Conservation (phyloP, 2,113 vertebrate species). For the Fregata magnificens region DNA sequence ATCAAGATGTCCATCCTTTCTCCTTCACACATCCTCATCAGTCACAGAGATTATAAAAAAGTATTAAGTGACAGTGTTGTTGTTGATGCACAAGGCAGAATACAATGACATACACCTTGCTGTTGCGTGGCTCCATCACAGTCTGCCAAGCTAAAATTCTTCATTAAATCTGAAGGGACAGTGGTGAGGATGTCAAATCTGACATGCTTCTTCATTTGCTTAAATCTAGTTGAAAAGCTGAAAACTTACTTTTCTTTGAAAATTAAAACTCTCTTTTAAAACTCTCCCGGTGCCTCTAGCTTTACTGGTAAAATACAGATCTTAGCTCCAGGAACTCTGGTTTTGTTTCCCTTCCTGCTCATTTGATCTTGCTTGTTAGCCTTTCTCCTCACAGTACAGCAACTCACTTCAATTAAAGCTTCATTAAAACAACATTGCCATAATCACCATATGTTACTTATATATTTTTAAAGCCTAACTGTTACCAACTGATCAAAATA, state of each 20-base stretch:
- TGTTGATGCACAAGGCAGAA: background rate
- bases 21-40: background rate
- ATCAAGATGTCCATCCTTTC: background rate
- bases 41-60: background rate
- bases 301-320: background rate
- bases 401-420: slow-evolving; percentile 39
- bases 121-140: background rate
- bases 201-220: background rate
- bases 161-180: background rate
- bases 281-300: background rate
- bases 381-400: slow-evolving; percentile 3
- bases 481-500: slow-evolving; percentile 35
- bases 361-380: slow-evolving; percentile 4
- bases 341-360: background rate
- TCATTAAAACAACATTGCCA: slow-evolving; percentile 21
- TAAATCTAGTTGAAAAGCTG: background rate
- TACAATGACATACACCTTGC: background rate
- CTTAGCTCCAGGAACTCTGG: background rate
- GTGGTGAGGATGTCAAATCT: background rate
- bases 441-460: slow-evolving; percentile 39
- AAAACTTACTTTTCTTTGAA: background rate
- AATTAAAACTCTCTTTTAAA: background rate
- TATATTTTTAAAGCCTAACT: slow-evolving; percentile 37
- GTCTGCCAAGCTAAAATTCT: background rate
- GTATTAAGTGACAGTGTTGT: background rate